Conservation (phyloP, 2,797 vertebrate genomes). For the Acanthurus leucopareius region DNA sequence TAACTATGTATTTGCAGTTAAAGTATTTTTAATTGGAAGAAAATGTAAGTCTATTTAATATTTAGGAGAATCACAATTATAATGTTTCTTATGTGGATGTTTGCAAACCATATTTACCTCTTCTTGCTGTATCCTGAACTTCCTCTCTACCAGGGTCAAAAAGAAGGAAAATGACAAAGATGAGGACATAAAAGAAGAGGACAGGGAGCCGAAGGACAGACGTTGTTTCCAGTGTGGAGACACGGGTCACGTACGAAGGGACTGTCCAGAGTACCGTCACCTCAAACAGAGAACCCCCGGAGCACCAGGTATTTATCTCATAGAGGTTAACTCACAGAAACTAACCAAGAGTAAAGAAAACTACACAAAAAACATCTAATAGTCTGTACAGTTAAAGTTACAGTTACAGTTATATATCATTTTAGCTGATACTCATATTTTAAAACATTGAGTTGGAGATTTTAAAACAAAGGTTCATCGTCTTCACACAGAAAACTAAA, state of each 20-base stretch:
- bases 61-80: not conserved
- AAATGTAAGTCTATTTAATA: not conserved
- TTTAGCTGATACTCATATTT: not conserved
- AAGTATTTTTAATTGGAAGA: not conserved
- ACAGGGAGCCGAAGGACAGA: conserved; percentile 93
- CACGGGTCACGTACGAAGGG: conserved; percentile 94
- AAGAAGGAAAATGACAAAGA: conserved; percentile 97
- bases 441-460: too few species aligned
- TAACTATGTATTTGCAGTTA: not conserved
- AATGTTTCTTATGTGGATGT: not conserved
- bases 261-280: conserved; percentile 96
- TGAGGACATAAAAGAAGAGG: conserved; percentile 93
- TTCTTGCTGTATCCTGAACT: not conserved
- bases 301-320: conserved; percentile 67
- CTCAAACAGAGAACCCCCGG: conserved; percentile 90
- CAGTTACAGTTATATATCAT: not conserved
- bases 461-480: too few species aligned
- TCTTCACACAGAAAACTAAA: not conserved
- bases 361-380: not conserved
- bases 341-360: not conserved
- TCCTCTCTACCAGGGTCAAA: conserved; percentile 88
- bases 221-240: conserved; percentile 98
- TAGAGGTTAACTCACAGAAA: not conserved
- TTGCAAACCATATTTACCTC: not conserved
- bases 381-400: too few species aligned